A percentile compares a stretch with the other conserved stretches of the same genome.
Conservation (phyloP, 1,140 invertebrate species). For the Oryzaephilus surinamensis region DNA sequence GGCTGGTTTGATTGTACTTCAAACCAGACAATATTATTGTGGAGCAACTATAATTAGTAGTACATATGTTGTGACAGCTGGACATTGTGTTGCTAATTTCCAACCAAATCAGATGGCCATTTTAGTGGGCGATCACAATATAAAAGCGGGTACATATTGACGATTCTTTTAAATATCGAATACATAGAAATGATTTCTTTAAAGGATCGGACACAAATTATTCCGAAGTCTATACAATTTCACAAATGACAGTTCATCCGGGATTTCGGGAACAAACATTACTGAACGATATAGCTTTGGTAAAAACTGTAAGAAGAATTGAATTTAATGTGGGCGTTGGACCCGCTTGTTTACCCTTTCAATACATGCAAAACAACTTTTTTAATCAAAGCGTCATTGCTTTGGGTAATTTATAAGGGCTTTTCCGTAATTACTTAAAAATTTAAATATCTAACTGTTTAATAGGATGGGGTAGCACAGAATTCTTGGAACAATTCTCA, state of each 20-base stretch:
- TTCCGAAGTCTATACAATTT: background rate
- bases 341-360: conserved; percentile 4
- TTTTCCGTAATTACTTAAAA: background rate
- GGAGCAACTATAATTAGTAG: conserved; percentile 53
- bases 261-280: background rate
- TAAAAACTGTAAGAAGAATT: conserved; percentile 1
- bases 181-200: background rate
- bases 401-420: conserved; percentile 1
- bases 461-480: conserved; percentile 51
- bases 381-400: background rate
- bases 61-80: conserved; percentile 54
- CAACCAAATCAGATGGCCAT: conserved; percentile 29
- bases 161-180: background rate
- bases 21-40: conserved; percentile 40
- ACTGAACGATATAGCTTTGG: conserved; percentile 3
- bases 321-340: conserved; percentile 1
- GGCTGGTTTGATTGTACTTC: conserved; percentile 44
- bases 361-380: background rate
- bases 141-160: conserved; percentile 24
- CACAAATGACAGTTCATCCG: background rate
- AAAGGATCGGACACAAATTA: background rate
- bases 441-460: background rate
- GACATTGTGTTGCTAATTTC: conserved; percentile 46
- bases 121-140: conserved; percentile 44
- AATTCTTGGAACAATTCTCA: conserved; percentile 42